Percentiles rank a stretch among this genome's conserved stretches.
These are phyloP conservation scores for Sisor rabdophorus DNA, from an alignment of 2,113 vertebrate species.

Conservation along the genomic window DNA sequence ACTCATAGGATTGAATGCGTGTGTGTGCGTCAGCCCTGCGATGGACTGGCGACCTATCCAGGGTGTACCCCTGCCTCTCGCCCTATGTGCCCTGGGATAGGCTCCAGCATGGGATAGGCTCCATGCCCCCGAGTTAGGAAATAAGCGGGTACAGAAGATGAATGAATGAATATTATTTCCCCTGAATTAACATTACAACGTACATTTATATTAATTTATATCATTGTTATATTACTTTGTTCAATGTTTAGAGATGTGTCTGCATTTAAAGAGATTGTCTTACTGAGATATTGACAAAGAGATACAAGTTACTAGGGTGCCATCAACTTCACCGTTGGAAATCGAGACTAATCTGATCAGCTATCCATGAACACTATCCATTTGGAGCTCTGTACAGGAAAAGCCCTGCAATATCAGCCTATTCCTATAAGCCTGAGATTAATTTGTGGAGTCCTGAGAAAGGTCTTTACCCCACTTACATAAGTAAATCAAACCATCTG, in stretches of 20 bases:
- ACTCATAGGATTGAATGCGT: no score
- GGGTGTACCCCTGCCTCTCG: no score
- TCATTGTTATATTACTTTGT: background rate
- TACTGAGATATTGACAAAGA: background rate
- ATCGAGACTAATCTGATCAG: constrained; percentile 50
- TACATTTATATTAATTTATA: background rate
- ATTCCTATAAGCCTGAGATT: constrained; percentile 58
- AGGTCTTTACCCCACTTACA: constrained; percentile 49
- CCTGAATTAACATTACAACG: background rate
- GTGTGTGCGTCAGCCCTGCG: no score
- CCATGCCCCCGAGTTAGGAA: no score
- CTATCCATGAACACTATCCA: constrained; percentile 48
- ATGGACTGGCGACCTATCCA: no score
- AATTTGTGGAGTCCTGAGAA: constrained; percentile 38
- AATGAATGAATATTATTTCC: background rate
- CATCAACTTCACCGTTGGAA: background rate
- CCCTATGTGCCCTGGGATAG: no score
- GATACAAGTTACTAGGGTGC: background rate
- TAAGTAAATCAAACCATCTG: constrained; percentile 58
- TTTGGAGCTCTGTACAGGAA: constrained; percentile 55
- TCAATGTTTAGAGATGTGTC: constrained; percentile 16
- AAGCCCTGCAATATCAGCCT: constrained; percentile 50
- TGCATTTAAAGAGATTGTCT: background rate
- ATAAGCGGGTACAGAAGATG: no score
- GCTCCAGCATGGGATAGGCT: no score